Base-by-base conservation (phyloP, 1,140 invertebrate species). In the Cylas formicarius region DNA sequence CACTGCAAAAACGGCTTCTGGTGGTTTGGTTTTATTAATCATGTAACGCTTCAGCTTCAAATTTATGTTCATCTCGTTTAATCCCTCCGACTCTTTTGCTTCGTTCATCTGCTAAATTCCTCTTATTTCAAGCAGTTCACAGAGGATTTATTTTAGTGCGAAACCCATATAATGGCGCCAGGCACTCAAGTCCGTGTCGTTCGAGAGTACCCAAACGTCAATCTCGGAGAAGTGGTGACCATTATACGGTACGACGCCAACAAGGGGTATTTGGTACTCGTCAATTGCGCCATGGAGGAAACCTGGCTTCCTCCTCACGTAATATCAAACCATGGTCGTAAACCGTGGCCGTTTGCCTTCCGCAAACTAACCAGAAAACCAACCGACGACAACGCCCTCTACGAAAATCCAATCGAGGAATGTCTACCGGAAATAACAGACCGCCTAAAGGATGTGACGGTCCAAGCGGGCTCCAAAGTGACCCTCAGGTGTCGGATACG, bases 251-350 rank as follows among this genome's bases (percentile, higher is more conserved):
- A 71, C 10, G 72, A 74, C 28, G 37, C 58, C 53, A 63, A 42
- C 58, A 70, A 48, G 67, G 73, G 45, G 32, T 74, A 51, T 60
- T 67, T 41, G 55, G 72, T 45, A 58, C 60, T 21, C 58, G 55
- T 63, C n/a, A 65, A 67, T 32, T 54, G 58, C 13, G 50, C 56
- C 9, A 63, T 62, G 29, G 70, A 74, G 44, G 71, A 75, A 53
- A 72, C 77, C 0, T 81, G 80, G 78, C 70, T 82, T 27, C 80
- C 81, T 1, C 67, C 74, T 17, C 72, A 75, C 56, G 71, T 81
- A 3, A 68, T 82, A 43, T 68, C 71, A 2, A 57, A 71, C 65
- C 40, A 65, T 63, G 31, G 57, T 58, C 42, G 72, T 31, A 72
- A 74, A 51, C 73, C 77, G 1, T 82, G 80, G 78, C 76, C 75